Base-by-base conservation (phyloP, 2,113 vertebrate species). In the Rousettus leschenaultii region DNA sequence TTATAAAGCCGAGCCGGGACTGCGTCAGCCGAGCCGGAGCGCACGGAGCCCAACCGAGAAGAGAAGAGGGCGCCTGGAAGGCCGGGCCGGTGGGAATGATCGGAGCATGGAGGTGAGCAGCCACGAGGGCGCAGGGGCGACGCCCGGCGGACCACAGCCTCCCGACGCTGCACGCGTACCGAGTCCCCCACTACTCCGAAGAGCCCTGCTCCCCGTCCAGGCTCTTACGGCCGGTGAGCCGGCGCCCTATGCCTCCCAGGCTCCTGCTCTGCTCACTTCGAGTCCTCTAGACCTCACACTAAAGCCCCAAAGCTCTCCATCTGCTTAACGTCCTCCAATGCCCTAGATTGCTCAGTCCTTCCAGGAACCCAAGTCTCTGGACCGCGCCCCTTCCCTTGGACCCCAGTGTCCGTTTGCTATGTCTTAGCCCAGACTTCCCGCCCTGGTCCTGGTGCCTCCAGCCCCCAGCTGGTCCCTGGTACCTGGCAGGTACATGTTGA, bases 401-500 rank as follows among this genome's bases (percentile, higher is more conserved):
- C 93, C 59, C 85, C 35, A 15, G 51, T n/a, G 15, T 22, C 78
- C 68, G 79, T 38, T 86, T 87, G 53, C 83, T 68, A 15, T 0
- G 48, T 43, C 89, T 30, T 10, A 91, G 24, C 45, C 70, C 57
- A 77, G 85, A 71, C 45, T 93, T 75, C 97, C 96, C 65, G 40
- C 78, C 94, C 96, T 38, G 73, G 92, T 75, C 86, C 93, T 5
- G 66, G 94, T 66, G 91, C 96, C 87, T 94, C 92, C 95, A 96
- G 95, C 57, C 74, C 90, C 88, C 35, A 22, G 92, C 95, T 96
- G 97, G 65, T 83, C 87, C 97, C 95, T 99, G 97, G 94, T 97
- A 99, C 99, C 99, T 99, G 99, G 99, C 98, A 99, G 99, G 99
- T 99, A 99, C 99, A 99, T 99, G 99, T 99, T 99, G 99, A 99